Evolutionary conservation across 2,888 invertebrate genomes (phyloP).

Genomic region (Andrena fulva): DNA sequence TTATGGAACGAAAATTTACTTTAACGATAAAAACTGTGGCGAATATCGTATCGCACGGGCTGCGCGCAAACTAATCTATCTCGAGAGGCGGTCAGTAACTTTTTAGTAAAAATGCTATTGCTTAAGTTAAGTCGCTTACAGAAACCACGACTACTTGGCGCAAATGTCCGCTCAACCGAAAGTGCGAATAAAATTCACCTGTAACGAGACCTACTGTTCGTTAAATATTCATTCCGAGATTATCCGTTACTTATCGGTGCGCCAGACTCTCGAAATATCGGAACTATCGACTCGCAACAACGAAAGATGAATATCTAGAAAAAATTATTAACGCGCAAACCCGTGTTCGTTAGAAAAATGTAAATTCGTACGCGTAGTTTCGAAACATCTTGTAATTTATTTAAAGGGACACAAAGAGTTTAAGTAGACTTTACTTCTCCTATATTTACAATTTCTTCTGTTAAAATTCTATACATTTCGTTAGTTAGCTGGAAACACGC

Average conservation of each 20-base stretch:
- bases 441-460: neutral
- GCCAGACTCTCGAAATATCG: neutral
- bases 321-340: too few relatives aligned
- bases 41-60: neutral
- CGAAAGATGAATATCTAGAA: too few relatives aligned
- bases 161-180: neutral
- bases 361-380: too few relatives aligned
- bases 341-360: too few relatives aligned
- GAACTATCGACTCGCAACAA: neutral
- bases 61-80: too few relatives aligned
- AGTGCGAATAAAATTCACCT: neutral
- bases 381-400: too few relatives aligned
- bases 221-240: neutral
- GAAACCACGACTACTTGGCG: too few relatives aligned
- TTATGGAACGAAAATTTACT: neutral
- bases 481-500: neutral
- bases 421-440: too few relatives aligned
- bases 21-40: neutral
- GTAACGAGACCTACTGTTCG: neutral
- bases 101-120: too few relatives aligned
- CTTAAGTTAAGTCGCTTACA: too few relatives aligned
- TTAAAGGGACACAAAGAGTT: too few relatives aligned
- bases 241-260: neutral
- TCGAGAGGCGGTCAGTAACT: too few relatives aligned
- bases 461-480: neutral